Conservation (phyloP, 2,113 vertebrate genomes). For the Benthochromis sp. region DNA sequence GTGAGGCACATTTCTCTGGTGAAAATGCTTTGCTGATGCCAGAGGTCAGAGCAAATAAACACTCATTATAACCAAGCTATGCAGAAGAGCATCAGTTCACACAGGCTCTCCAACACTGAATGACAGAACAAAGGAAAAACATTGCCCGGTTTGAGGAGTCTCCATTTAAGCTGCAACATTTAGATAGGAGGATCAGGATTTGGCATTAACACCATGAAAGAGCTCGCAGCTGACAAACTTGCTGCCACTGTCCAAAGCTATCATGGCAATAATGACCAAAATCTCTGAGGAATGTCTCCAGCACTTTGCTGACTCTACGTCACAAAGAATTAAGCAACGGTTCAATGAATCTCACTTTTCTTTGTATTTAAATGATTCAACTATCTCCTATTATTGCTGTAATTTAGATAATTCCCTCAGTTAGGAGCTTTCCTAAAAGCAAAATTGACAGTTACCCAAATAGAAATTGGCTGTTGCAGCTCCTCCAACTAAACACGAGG, state of each 20-base stretch:
- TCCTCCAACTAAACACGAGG: background rate
- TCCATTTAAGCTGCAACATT: background rate
- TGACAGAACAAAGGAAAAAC: background rate
- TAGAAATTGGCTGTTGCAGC: background rate
- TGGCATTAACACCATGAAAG: background rate
- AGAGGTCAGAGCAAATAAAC: background rate
- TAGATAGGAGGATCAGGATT: background rate
- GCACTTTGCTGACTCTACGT: background rate
- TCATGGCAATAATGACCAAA: background rate
- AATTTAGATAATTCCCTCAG: fast-evolving
- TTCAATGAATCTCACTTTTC: background rate
- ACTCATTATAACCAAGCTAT: background rate
- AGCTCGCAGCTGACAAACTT: background rate
- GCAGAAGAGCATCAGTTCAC: background rate
- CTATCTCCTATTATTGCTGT: background rate
- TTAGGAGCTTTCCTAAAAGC: background rate
- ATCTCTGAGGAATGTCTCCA: background rate
- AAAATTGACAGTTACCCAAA: background rate
- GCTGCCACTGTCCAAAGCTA: background rate
- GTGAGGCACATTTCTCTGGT: background rate
- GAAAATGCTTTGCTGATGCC: background rate
- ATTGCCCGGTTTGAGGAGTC: background rate
- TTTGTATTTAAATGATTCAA: background rate
- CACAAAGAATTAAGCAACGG: background rate
- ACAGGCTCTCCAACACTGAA: background rate